Evolutionary conservation across 2,888 invertebrate species (phyloP).

Genomic region (Ceriagrion tenellum): DNA sequence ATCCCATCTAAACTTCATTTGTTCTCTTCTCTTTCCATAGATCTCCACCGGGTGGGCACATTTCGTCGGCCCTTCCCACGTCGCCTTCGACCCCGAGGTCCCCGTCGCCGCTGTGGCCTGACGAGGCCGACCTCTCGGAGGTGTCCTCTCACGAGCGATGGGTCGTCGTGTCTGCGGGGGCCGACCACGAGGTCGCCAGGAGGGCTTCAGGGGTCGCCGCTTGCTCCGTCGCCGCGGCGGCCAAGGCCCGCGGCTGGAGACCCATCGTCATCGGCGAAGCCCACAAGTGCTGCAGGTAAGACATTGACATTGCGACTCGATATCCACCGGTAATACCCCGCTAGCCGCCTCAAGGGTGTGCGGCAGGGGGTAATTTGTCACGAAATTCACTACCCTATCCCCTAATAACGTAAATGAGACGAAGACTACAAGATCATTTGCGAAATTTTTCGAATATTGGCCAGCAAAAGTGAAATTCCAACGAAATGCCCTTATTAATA

Average conservation of each 20-base stretch:
- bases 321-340: too few species aligned
- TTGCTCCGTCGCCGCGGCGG: constrained; percentile 33
- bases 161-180: constrained; percentile 37
- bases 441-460: too few species aligned
- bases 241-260: constrained; percentile 47
- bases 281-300: constrained; percentile 51
- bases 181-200: not conserved
- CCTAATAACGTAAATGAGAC: too few species aligned
- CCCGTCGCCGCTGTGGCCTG: constrained; percentile 17
- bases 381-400: too few species aligned
- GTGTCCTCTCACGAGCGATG: constrained; percentile 51
- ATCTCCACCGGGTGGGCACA: not conserved
- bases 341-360: too few species aligned
- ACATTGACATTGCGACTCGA: not conserved
- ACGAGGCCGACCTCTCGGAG: constrained; percentile 51
- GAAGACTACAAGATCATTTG: too few species aligned
- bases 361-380: too few species aligned
- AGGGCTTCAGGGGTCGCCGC: not conserved
- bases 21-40: not conserved
- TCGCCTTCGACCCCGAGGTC: not conserved
- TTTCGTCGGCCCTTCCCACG: not conserved
- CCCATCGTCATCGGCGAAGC: constrained; percentile 53
- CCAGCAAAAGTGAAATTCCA: too few species aligned
- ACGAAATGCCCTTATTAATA: too few species aligned
- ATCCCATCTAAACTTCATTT: too few species aligned